Base-by-base conservation (phyloP, 2,113 vertebrate species). In the Tursiops truncatus region DNA sequence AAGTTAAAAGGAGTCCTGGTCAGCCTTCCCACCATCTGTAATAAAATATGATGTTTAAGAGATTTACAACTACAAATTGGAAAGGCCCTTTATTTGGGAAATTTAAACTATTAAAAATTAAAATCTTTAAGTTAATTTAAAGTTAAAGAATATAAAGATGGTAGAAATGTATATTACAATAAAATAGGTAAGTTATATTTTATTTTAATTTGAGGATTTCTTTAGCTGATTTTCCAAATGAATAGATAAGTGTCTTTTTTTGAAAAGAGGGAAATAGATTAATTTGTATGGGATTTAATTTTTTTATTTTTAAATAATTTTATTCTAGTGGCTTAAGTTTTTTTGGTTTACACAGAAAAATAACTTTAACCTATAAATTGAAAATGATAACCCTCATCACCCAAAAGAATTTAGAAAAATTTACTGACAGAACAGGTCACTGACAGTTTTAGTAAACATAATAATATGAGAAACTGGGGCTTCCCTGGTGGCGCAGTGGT, bases 361-460 rank as follows among this genome's bases (percentile, higher is more conserved):
- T 71, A 84, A 60, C 23, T 87, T 93, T 84, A 80, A 68, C 8
- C 11, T 84, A 79, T 67, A 90, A 79, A 56, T 73, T 93, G 47
- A 91, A 91, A 88, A 97, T 60, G 73, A 87, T 87, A 95, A 68
- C 18, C 21, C 1, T 94, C 3, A 80, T 80, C 44, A 76, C 44
- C 26, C 11, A 96, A 44, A 84, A 70, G 50, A 91, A 76, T 95
- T 95, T 58, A 68, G 58, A 92, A 95, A 94, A 74, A 26, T 36
- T 33, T 93, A 88, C 28, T 93, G 63, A 79, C 47, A 94, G 26
- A 62, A 95, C 0, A 97, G 63, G 65, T 85, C 77, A 95, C 15
- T 96, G 82, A 76, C 36, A 89, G 65, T 88, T 94, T 94, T 65
- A 89, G 36, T 76, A 95, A 97, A 91, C 17, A 47, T 53, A 73